Conservation (phyloP, 2,888 invertebrate genomes). For the Orchestes rusci region DNA sequence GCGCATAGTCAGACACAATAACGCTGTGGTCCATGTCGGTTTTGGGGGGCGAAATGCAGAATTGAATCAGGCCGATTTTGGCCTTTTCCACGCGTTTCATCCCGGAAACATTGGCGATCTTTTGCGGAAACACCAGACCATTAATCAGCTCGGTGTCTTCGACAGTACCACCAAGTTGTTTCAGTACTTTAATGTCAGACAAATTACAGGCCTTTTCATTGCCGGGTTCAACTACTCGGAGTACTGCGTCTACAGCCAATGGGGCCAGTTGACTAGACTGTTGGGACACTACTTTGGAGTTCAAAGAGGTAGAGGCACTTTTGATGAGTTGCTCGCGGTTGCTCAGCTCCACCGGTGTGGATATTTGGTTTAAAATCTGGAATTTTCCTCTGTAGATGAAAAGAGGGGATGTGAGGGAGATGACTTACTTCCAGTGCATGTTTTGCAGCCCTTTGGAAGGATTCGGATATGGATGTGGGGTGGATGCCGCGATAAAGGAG, state of each 20-base stretch:
- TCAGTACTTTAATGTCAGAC: slow-evolving; percentile 93
- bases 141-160: slow-evolving; percentile 95
- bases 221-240: slow-evolving; percentile 70
- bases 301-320: slow-evolving; percentile 95
- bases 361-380: slow-evolving; percentile 70
- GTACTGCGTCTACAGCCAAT: slow-evolving; percentile 94
- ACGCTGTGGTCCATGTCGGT: slow-evolving; percentile 98
- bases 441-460: slow-evolving; percentile 82
- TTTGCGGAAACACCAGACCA: slow-evolving; percentile 92
- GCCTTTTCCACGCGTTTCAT: slow-evolving; percentile 94
- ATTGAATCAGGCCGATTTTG: slow-evolving; percentile 97
- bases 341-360: slow-evolving; percentile 74
- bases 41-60: slow-evolving; percentile 99
- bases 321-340: slow-evolving; percentile 85
- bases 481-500: slow-evolving; percentile 91
- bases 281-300: slow-evolving; percentile 98
- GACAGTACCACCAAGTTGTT: slow-evolving; percentile 92
- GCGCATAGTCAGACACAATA: slow-evolving; percentile 97
- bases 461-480: slow-evolving; percentile 94
- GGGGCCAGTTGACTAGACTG: slow-evolving; percentile 93
- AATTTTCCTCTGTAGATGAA: slow-evolving; percentile 13
- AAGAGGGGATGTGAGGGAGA: background rate
- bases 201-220: slow-evolving; percentile 73
- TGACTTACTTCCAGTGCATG: slow-evolving; percentile 56
- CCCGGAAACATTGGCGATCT: slow-evolving; percentile 81